Base-by-base conservation (phyloP, 2,797 vertebrate species). In the Carapus acus region DNA sequence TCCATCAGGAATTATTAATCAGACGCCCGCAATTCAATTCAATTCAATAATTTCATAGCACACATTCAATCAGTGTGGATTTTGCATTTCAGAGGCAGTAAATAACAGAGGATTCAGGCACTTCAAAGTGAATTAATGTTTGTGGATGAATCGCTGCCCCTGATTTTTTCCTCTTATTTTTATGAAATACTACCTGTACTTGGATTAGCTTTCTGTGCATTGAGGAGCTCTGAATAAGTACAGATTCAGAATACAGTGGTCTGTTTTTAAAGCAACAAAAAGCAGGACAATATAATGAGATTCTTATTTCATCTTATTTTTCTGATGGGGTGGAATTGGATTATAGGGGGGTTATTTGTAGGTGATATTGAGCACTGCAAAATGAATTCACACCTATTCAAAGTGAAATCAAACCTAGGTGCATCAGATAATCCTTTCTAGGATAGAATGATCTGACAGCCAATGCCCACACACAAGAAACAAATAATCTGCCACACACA, bases 361-460 rank as follows among this genome's bases (percentile, higher is more conserved):
- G 83, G 84, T 81, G 84, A 85, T 88, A 86, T 85, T 86, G 87
- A 85, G 80, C 82, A 85, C 74, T 80, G 81, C 80, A 85, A 89
- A 89, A 88, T 88, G 89, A 87, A 88, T 88, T 88, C 79, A 77
- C 87, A 89, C 84, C 86, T 88, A 88, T 90, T 89, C 86, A 89
- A 87, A 89, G 88, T 89, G 85, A 89, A 90, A 89, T 88, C 85
- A 89, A 81, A 88, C 83, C 84, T 75, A 82, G 87, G 87, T 88
- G 85, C 77, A 86, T 81, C 80, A 84, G 84, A 86, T 89, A 89
- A 89, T 87, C 88, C 86, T 79, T 86, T 27, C 9, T 85, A 87
- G 87, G 83, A 86, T 86, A 76, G 82, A 83, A 86, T 83, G 77
- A 89, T 86, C 70, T 86, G 83, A 85, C 81, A 81, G 86, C 77